These are phyloP conservation scores for Alloplasta piceator DNA, from an alignment of 2,888 invertebrate species.

Conservation along the genomic window DNA sequence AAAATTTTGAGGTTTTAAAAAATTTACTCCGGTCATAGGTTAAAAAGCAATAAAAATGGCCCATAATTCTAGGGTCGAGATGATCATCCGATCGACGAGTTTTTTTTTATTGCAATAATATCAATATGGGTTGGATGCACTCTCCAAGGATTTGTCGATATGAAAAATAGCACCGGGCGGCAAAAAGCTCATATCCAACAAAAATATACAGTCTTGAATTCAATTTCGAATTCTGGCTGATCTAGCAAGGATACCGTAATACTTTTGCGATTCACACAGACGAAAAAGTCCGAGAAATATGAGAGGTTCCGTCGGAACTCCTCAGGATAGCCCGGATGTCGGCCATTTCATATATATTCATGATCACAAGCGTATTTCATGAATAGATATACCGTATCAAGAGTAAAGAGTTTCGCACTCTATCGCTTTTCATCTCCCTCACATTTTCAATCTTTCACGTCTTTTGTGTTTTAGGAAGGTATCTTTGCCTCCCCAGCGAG, in stretches of 20 bases:
- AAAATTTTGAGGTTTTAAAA: too few species aligned
- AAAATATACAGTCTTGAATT: conserved; percentile 20
- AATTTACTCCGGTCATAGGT: too few species aligned
- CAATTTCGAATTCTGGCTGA: conserved; percentile 47
- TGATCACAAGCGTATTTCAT: conserved; percentile 60
- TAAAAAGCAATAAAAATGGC: too few species aligned
- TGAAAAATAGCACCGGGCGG: too few species aligned
- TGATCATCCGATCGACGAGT: too few species aligned
- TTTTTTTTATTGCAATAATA: too few species aligned
- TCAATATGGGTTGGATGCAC: too few species aligned
- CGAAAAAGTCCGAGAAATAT: conserved; percentile 33
- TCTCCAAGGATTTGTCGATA: too few species aligned
- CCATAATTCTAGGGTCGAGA: too few species aligned
- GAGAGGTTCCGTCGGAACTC: conserved; percentile 22
- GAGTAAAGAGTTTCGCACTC: conserved; percentile 32
- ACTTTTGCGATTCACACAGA: conserved; percentile 11
- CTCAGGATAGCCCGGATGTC: conserved; percentile 36
- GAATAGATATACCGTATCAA: conserved; percentile 47
- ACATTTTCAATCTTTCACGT: conserved; percentile 37
- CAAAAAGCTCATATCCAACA: too few species aligned
- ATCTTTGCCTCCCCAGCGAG: conserved; percentile 27
- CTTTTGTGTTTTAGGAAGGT: conserved; percentile 44
- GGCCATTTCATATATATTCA: conserved; percentile 59
- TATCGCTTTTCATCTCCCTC: conserved; percentile 12
- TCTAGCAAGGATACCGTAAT: conserved; percentile 12